Evolutionary conservation across 2,113 vertebrate genomes (phyloP), one percentile per base, ranked within the genome.

Genomic region (Gobius niger): DNA sequence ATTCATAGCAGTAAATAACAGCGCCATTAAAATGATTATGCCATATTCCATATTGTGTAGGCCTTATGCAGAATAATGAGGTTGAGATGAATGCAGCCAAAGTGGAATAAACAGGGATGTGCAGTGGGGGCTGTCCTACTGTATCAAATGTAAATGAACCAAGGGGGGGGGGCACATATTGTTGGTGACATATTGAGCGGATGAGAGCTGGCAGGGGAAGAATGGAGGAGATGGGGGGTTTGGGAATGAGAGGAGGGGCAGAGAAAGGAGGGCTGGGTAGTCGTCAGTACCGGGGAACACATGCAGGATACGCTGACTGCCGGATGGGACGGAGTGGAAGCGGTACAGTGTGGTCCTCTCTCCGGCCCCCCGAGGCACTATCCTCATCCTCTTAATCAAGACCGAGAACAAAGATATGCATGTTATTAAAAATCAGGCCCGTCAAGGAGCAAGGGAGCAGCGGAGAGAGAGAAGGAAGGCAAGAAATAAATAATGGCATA

Each of bases 401-500:
- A 76, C 62, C 59, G 65, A 57, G 78, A 81, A 87, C 82, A 87
- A 86, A 87, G 76, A 83, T 83, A 69, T 67, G 77, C 69, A 65
- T 84, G 69, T 81, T 83, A 85, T 86, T 86, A 86, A 85, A 88
- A 85, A 80, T 70, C 84, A 69, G 80, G 57, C 65, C 78, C 62
- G 71, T 85, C 82, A 79, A 81, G 57, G 70, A 78, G 66, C 44
- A 69, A 42, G 53, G 72, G 47, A 81, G 67, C 59, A 60, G 49
- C 63, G 67, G 72, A 74, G 66, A 68, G 42, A 51, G 63, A 67
- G 34, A 34, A 34, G 51, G 65, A 67, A 72, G 51, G 69, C 85
- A 81, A 85, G 10, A 85, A 85, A 89, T 80, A 84, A 84, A 86
- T 86, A 86, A 88, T 88, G 70, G 69, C 75, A 80, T 73, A 79